Base-by-base conservation (phyloP, 2,797 vertebrate species). In the Alectoris magna region DNA sequence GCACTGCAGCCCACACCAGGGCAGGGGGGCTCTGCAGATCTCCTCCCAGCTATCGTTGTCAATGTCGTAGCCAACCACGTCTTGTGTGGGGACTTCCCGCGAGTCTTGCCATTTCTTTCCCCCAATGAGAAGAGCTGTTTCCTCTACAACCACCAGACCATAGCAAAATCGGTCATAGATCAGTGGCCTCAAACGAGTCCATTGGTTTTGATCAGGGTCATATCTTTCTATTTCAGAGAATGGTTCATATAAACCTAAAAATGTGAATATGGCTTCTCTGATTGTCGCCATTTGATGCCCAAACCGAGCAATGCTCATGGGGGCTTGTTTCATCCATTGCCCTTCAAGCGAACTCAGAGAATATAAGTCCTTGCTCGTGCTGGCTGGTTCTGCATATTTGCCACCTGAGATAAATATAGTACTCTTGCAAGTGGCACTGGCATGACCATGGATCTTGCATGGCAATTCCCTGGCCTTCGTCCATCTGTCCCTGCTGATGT, bases 181-280 rank as follows among this genome's bases (percentile, higher is more conserved):
- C 44, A 99, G 97, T 0, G 99, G 99, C 43, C 97, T 97, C 44
- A 99, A 96, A 58, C 98, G 98, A 9, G 98, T 99, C 99, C 99
- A 99, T 66, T 98, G 98, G 91, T 99, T 98, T 3, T 96, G 91
- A 34, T 60, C 79, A 0, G 98, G 96, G 66, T 99, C 97, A 0
- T 99, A 99, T 67, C 97, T 97, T 94, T 99, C 99, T 7, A 99
- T 99, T 87, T 99, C 99, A 13, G 99, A 99, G 97, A 99, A 99
- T 11, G 98, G 98, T 94, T 99, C 99, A 8, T 98, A 99, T 95
- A 98, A 98, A 29, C 99, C 99, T 94, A 99, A 88, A 90, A 99
- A 98, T 27, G 98, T 98, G 64, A 98, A 99, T 96, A 99, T 97
- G 38, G 95, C 95, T 4, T 98, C 98, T 16, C 97, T 96, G 74